phyloP scores from a whole-genome alignment of 2,797 vertebrate species.

The Melanotaenia nigrans region DNA sequence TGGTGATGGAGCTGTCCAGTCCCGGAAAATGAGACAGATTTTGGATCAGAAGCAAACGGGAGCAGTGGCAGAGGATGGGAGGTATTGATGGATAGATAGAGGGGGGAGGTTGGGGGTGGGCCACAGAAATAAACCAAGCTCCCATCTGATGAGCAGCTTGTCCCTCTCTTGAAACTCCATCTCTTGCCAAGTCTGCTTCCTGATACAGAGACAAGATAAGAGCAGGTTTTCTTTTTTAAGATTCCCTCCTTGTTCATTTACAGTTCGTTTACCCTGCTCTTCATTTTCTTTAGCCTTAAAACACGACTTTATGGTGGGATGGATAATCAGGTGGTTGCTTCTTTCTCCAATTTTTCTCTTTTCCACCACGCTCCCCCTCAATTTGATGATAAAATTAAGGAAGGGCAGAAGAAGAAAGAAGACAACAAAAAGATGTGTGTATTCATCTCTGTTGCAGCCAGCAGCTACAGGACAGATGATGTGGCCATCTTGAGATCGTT shows the following conservation, averaged over 20 bases:
- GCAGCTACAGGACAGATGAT: slow-evolving; percentile 85
- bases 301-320: slow-evolving; percentile 44
- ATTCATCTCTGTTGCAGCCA: slow-evolving; percentile 67
- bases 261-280: background rate
- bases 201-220: slow-evolving; percentile 81
- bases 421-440: slow-evolving; percentile 53
- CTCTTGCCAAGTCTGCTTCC: slow-evolving; percentile 80
- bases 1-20: slow-evolving; percentile 75
- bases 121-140: slow-evolving; percentile 82
- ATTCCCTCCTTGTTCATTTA: slow-evolving; percentile 56
- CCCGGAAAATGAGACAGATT: slow-evolving; percentile 70
- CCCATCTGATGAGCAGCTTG: slow-evolving; percentile 89
- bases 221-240: slow-evolving; percentile 71
- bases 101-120: slow-evolving; percentile 29
- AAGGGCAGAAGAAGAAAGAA: slow-evolving; percentile 37
- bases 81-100: slow-evolving; percentile 40
- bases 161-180: slow-evolving; percentile 78
- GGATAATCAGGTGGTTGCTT: slow-evolving; percentile 73
- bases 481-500: slow-evolving; percentile 87
- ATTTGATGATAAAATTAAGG: slow-evolving; percentile 63
- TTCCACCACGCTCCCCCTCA: slow-evolving; percentile 12
- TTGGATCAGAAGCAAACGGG: slow-evolving; percentile 76
- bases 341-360: background rate
- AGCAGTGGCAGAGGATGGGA: slow-evolving; percentile 61
- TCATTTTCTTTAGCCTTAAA: slow-evolving; percentile 51